Evolutionary conservation across 2,797 vertebrate species (phyloP).

Genomic region (Stomatorhinus walkeri): DNA sequence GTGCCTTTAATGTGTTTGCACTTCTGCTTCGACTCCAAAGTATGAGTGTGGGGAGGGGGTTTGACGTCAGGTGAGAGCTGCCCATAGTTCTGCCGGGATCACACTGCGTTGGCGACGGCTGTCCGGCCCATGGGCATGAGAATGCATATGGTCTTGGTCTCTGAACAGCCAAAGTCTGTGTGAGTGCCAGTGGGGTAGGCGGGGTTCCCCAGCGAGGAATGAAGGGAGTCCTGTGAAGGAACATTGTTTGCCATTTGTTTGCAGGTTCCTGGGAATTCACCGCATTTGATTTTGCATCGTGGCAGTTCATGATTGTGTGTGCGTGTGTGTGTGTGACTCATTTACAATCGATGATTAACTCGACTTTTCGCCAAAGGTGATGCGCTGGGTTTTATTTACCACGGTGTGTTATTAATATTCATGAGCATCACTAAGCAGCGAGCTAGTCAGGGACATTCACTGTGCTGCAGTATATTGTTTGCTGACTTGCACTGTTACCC

Average conservation of each 20-base stretch:
- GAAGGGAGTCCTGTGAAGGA: not conserved
- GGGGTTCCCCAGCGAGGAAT: not conserved
- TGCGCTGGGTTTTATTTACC: not conserved
- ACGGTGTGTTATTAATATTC: not conserved
- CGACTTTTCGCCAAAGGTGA: not conserved
- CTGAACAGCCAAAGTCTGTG: not conserved
- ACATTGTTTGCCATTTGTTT: not conserved
- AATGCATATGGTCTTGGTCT: not conserved
- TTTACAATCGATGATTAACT: not conserved
- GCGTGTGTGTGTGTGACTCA: not conserved
- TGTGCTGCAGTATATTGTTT: not conserved
- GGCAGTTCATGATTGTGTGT: not conserved
- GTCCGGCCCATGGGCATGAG: not conserved
- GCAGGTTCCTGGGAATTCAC: not conserved
- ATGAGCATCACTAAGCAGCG: not conserved
- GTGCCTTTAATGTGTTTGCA: not conserved
- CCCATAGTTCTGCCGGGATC: not conserved
- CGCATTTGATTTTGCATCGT: not conserved
- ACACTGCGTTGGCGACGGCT: not conserved
- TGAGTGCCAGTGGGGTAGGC: not conserved
- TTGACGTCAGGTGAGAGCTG: not conserved
- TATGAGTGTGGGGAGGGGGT: not conserved
- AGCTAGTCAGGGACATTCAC: not conserved
- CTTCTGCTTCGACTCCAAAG: not conserved
- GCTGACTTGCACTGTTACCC: not conserved